phyloP scores from a whole-genome alignment of 37 sponge, comb jelly and placozoan species.

The Ephydatia muelleri region DNA sequence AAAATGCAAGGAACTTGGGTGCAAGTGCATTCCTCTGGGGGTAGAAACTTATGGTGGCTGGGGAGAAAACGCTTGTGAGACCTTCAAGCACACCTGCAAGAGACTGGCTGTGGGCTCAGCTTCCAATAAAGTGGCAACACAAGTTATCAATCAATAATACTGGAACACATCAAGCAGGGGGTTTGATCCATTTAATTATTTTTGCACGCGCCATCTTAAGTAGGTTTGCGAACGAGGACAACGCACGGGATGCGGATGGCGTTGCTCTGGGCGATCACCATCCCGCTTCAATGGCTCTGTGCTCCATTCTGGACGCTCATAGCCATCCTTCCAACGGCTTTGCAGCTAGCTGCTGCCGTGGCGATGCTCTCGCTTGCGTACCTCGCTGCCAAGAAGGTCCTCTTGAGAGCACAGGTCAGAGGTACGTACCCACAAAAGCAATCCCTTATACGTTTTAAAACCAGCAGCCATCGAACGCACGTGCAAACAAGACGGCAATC shows the following conservation, averaged over 20 bases:
- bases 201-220: neutral
- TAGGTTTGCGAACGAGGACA: too few species aligned
- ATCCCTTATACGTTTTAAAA: neutral
- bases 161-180: too few species aligned
- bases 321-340: neutral
- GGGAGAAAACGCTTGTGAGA: too few species aligned
- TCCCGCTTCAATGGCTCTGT: conserved; percentile 12
- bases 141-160: too few species aligned
- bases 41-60: too few species aligned
- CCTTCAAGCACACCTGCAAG: too few species aligned
- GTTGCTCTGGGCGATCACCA: neutral
- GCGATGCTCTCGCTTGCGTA: neutral
- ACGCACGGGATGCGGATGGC: conserved; percentile 11
- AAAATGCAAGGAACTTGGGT: too few species aligned
- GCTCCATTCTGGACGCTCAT: neutral
- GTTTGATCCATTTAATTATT: neutral
- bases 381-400: neutral
- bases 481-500: neutral
- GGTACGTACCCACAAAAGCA: neutral
- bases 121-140: too few species aligned
- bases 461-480: neutral
- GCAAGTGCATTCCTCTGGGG: too few species aligned
- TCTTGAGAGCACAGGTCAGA: neutral
- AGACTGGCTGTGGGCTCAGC: too few species aligned
- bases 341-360: conserved; percentile 9